phyloP scores from a whole-genome alignment of 2,888 invertebrate species.

The Ernsta delagoae region DNA sequence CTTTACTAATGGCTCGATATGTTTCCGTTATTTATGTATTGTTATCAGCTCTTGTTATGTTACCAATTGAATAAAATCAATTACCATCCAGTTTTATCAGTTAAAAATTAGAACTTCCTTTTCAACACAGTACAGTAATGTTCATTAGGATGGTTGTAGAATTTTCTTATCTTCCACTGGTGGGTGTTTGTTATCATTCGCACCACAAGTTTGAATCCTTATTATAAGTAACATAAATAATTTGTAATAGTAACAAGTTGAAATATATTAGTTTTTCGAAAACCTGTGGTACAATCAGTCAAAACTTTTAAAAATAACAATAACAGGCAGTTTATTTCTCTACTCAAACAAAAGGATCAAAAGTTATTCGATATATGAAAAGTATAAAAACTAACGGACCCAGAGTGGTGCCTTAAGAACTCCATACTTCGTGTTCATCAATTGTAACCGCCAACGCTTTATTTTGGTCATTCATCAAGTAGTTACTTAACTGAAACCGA shows the following conservation, averaged over 20 bases:
- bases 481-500: slow-evolving; percentile 40
- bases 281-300: neutral
- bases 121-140: neutral
- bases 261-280: no score
- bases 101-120: slow-evolving; percentile 8
- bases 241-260: no score
- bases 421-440: slow-evolving; percentile 50
- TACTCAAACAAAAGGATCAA: neutral
- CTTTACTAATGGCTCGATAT: no score
- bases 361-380: neutral
- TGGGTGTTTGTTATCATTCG: slow-evolving; percentile 20
- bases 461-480: slow-evolving; percentile 62
- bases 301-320: neutral
- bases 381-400: neutral
- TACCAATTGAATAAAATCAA: no score
- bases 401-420: slow-evolving; percentile 14
- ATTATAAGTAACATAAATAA: no score
- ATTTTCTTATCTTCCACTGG: slow-evolving; percentile 6
- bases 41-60: no score
- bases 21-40: no score
- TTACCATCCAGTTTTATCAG: neutral
- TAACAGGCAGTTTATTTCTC: neutral
- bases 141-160: slow-evolving; percentile 3
- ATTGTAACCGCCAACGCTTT: slow-evolving; percentile 55
- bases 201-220: neutral